These are phyloP conservation scores for Lerema accius DNA, from an alignment of 1,140 invertebrate genomes.

Conservation along the genomic window DNA sequence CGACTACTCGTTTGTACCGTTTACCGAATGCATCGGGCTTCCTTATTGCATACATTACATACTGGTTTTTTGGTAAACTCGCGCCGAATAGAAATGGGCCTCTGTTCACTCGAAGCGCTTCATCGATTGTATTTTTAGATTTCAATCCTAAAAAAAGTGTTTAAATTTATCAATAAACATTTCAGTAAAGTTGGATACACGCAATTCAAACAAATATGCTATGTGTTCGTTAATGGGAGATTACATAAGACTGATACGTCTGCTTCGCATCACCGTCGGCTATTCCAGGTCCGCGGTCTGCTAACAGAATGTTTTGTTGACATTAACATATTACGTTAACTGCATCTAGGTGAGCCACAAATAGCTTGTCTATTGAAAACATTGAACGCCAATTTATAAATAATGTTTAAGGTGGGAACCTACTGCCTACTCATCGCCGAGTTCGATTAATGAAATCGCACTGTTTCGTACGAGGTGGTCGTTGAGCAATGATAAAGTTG, in stretches of 20 bases:
- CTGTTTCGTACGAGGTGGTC: constrained; percentile 26
- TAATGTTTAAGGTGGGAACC: constrained; percentile 36
- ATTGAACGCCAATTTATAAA: constrained; percentile 41
- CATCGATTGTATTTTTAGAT: constrained; percentile 14
- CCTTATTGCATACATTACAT: constrained; percentile 68
- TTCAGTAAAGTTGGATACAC: constrained; percentile 31
- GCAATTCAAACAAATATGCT: constrained; percentile 37
- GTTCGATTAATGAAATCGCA: constrained; percentile 25
- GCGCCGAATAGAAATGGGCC: constrained; percentile 48
- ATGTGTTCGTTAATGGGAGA: constrained; percentile 36
- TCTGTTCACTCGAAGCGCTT: constrained; percentile 25
- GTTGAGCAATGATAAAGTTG: constrained; percentile 46
- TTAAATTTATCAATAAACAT: constrained; percentile 37
- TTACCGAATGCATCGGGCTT: constrained; percentile 60
- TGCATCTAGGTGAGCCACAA: constrained; percentile 43
- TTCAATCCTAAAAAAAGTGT: constrained; percentile 24
- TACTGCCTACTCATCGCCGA: constrained; percentile 20
- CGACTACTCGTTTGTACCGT: constrained; percentile 75
- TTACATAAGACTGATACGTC: constrained; percentile 50
- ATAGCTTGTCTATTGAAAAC: constrained; percentile 41
- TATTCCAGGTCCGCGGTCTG: constrained; percentile 39
- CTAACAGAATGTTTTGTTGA: constrained; percentile 50
- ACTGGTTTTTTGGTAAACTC: constrained; percentile 59
- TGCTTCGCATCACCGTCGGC: constrained; percentile 51
- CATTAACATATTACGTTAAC: constrained; percentile 51